Conservation (phyloP, 2,888 invertebrate genomes). For the Drosophila kuntzei region DNA sequence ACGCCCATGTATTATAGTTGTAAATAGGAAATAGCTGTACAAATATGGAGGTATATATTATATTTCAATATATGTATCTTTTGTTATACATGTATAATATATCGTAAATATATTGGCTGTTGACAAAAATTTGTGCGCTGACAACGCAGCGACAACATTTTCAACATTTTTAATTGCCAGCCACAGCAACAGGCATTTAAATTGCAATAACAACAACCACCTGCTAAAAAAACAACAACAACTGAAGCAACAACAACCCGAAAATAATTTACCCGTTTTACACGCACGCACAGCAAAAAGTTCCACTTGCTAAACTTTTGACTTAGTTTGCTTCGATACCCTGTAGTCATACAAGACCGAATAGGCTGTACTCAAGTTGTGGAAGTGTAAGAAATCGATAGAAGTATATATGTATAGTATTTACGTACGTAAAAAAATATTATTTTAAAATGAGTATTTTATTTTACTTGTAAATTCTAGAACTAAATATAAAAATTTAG, state of each 20-base stretch:
- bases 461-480: no score
- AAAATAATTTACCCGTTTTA: conserved; percentile 61
- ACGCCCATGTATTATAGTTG: not conserved
- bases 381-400: not conserved
- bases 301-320: conserved; percentile 43
- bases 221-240: conserved; percentile 35
- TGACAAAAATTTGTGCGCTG: conserved; percentile 16
- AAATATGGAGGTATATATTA: not conserved
- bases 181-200: conserved; percentile 46
- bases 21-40: not conserved
- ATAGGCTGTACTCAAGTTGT: not conserved
- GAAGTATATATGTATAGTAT: no score
- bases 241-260: conserved; percentile 30
- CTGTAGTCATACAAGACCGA: not conserved
- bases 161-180: conserved; percentile 57
- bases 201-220: conserved; percentile 33
- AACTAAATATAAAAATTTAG: no score
- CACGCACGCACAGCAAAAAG: conserved; percentile 47
- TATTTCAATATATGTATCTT: not conserved
- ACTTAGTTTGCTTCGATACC: conserved; percentile 20
- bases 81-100: not conserved
- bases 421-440: no score
- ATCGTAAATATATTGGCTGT: conserved; percentile 5
- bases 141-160: conserved; percentile 44
- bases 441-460: no score